Conservation (phyloP, 1,140 invertebrate genomes). For the Lepidostoma basale region DNA sequence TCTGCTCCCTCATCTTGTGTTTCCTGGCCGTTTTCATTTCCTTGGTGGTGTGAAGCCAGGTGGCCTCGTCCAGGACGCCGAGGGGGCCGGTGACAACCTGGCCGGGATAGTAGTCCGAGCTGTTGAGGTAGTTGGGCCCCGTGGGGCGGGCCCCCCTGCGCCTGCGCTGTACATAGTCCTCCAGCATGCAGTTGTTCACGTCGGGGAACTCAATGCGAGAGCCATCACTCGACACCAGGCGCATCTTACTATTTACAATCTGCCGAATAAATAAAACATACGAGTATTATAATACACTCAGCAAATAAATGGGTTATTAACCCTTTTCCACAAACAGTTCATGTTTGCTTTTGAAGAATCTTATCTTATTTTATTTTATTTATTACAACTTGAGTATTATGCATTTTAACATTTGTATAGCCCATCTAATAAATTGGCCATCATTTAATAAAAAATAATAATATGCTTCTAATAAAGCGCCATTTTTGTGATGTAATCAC, state of each 20-base stretch:
- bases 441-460: no score
- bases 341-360: no score
- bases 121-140: constrained; percentile 50
- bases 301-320: no score
- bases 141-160: constrained; percentile 49
- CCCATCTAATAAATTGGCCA: no score
- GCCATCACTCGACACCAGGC: constrained; percentile 68
- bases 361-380: no score
- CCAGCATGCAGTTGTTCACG: constrained; percentile 68
- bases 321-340: no score
- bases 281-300: neutral
- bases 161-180: constrained; percentile 60
- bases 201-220: constrained; percentile 71
- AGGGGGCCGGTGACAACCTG: constrained; percentile 76
- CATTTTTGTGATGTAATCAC: no score
- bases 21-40: constrained; percentile 73
- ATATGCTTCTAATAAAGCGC: no score
- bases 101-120: constrained; percentile 76
- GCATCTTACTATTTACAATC: constrained; percentile 70
- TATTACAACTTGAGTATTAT: no score
- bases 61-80: constrained; percentile 72
- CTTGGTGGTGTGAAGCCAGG: constrained; percentile 79
- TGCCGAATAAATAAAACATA: constrained; percentile 47
- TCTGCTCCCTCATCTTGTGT: constrained; percentile 64
- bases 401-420: no score